A percentile compares a stretch with the other conserved stretches of the same genome.
These are phyloP conservation scores for Buphagus erythrorhynchus DNA, from an alignment of 2,797 vertebrate genomes.

Conservation along the genomic window DNA sequence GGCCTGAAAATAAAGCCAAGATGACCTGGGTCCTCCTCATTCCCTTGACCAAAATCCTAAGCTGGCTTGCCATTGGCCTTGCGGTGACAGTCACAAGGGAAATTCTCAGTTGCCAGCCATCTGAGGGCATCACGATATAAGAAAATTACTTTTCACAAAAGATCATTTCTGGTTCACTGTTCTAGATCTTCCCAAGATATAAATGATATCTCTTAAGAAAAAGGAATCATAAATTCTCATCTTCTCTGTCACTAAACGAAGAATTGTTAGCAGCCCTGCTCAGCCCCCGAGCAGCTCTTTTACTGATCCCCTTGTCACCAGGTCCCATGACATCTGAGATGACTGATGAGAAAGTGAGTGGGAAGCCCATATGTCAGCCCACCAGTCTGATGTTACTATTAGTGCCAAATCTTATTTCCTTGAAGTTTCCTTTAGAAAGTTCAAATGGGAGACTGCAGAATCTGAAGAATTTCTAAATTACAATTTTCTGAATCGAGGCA, in stretches of 20 bases:
- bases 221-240: background rate
- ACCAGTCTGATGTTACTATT: background rate
- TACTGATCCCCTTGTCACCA: background rate
- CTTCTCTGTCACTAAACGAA: background rate
- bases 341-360: background rate
- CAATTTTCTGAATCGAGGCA: conserved; percentile 10
- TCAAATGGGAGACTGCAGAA: background rate
- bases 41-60: background rate
- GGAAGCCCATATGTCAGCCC: background rate
- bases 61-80: background rate
- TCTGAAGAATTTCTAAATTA: background rate
- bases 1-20: background rate
- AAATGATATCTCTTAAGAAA: background rate
- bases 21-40: background rate
- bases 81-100: background rate
- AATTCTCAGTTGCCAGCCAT: background rate
- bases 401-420: background rate
- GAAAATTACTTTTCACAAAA: background rate
- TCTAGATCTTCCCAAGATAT: background rate
- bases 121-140: fast-evolving
- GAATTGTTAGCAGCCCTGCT: background rate
- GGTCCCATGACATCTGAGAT: background rate
- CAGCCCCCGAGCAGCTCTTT: background rate
- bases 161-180: background rate
- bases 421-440: background rate